phyloP scores from a whole-genome alignment of 2,888 invertebrate genomes.

The Dioctria rufipes region DNA sequence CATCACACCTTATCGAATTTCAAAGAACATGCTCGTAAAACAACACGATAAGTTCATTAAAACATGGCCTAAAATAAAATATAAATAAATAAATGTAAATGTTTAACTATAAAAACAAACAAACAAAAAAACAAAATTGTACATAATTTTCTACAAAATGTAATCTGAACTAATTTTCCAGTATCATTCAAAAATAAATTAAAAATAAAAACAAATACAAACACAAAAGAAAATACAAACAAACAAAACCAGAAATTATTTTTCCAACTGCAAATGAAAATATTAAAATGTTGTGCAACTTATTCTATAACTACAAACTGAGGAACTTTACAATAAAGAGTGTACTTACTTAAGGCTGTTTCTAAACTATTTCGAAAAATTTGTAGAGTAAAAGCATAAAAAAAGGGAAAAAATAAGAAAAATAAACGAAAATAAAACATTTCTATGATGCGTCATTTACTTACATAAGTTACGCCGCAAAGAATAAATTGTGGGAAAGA shows the following conservation, averaged over 20 bases:
- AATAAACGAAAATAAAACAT: slow-evolving; percentile 7
- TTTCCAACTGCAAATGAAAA: slow-evolving; percentile 42
- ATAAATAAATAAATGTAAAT: slow-evolving; percentile 27
- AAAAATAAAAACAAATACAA: too few relatives aligned
- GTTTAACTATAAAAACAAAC: background rate
- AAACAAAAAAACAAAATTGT: slow-evolving; percentile 9
- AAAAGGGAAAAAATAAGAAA: slow-evolving; percentile 10
- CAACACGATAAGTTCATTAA: slow-evolving; percentile 14
- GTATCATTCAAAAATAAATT: slow-evolving; percentile 11
- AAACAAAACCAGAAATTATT: slow-evolving; percentile 37
- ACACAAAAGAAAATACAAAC: too few relatives aligned
- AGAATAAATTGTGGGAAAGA: background rate
- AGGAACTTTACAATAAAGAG: slow-evolving; percentile 59
- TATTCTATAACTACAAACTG: slow-evolving; percentile 52
- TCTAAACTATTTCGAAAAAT: slow-evolving; percentile 55
- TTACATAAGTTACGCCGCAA: slow-evolving; percentile 22
- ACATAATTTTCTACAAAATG: slow-evolving; percentile 48
- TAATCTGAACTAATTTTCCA: slow-evolving; percentile 17
- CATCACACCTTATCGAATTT: background rate
- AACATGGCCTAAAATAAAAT: slow-evolving; percentile 36
- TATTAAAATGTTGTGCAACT: slow-evolving; percentile 39
- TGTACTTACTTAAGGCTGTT: slow-evolving; percentile 61
- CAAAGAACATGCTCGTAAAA: background rate
- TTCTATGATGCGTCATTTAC: slow-evolving; percentile 46
- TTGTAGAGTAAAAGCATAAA: slow-evolving; percentile 32